phyloP scores from a whole-genome alignment of 2,888 invertebrate genomes.

The Diaprepes abbreviatus region DNA sequence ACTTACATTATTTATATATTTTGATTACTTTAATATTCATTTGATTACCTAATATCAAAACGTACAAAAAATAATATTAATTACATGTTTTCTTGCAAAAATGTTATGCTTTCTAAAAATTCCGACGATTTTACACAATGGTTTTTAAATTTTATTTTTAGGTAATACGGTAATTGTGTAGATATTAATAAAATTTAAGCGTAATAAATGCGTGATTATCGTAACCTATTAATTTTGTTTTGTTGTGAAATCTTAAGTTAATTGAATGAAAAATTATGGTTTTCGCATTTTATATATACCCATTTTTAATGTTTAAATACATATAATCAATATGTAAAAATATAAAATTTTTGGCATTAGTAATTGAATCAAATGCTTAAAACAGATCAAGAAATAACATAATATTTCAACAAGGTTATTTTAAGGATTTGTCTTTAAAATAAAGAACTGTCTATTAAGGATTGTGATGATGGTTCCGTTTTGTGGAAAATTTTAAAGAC shows the following conservation, averaged over 20 bases:
- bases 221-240: constrained; percentile 7
- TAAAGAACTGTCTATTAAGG: no score
- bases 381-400: no score
- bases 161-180: constrained; percentile 23
- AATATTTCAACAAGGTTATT: no score
- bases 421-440: no score
- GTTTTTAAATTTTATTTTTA: constrained; percentile 30
- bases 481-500: no score
- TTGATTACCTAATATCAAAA: constrained; percentile 25
- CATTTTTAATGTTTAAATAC: no score
- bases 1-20: not conserved
- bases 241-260: not conserved
- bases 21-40: not conserved
- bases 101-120: constrained; percentile 46
- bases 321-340: no score
- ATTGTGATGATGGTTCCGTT: no score
- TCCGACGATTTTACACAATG: constrained; percentile 34
- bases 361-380: no score
- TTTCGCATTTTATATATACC: not conserved
- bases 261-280: not conserved
- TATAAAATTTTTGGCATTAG: no score
- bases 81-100: constrained; percentile 37
- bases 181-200: constrained; percentile 27
- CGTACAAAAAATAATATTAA: constrained; percentile 28
- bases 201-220: constrained; percentile 28